A percentile compares a stretch with the other conserved stretches of the same genome.
These are phyloP conservation scores for Drosophila phalerata DNA, from an alignment of 2,888 invertebrate species.

Conservation along the genomic window DNA sequence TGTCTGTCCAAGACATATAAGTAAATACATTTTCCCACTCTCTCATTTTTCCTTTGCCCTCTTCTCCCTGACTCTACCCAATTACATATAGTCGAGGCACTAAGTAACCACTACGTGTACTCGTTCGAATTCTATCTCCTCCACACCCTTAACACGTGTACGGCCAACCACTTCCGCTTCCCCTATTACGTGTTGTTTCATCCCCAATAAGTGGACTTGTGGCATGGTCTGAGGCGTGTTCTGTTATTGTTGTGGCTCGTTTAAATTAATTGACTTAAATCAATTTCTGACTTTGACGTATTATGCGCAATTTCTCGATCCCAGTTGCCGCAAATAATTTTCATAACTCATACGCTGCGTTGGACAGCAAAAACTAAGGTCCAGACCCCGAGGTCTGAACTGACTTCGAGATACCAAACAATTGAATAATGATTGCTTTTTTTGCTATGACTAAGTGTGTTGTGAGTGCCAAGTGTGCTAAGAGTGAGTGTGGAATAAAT, in stretches of 20 bases:
- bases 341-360: conserved; percentile 74
- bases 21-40: conserved; percentile 64
- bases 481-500: conserved; percentile 10
- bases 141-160: conserved; percentile 60
- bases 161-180: conserved; percentile 74
- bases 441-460: conserved; percentile 15
- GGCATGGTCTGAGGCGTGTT: conserved; percentile 6
- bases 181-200: conserved; percentile 61
- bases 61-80: conserved; percentile 7
- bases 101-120: conserved; percentile 35
- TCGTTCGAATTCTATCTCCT: background rate
- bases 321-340: conserved; percentile 68
- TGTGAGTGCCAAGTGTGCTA: background rate
- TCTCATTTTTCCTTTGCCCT: too few relatives aligned
- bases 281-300: conserved; percentile 83
- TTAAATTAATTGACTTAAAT: conserved; percentile 82
- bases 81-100: conserved; percentile 35
- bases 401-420: conserved; percentile 5
- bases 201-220: conserved; percentile 42
- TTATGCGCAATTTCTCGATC: conserved; percentile 64
- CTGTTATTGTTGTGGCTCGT: conserved; percentile 59
- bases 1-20: conserved; percentile 79
- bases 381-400: background rate
- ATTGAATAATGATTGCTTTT: conserved; percentile 29
- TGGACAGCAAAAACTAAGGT: conserved; percentile 31